Percentiles rank a stretch among this genome's conserved stretches.
Conservation (phyloP, 1,140 invertebrate genomes). For the Nylanderia fulva region DNA sequence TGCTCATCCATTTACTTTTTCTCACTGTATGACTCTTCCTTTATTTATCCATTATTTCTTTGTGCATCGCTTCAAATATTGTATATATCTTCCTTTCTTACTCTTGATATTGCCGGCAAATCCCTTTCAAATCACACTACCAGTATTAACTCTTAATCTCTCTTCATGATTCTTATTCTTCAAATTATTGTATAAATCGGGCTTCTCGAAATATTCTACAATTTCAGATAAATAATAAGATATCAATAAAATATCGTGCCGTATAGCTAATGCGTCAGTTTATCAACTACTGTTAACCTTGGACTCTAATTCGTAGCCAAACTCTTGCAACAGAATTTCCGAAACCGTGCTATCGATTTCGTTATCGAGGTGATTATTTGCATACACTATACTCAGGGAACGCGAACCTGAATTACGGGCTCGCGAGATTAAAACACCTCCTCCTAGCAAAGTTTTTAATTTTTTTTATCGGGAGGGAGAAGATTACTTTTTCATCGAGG, state of each 20-base stretch:
- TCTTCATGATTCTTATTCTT: not conserved
- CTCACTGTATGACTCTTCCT: conserved; percentile 1
- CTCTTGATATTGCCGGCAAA: conserved; percentile 15
- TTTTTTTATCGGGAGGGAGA: conserved; percentile 12
- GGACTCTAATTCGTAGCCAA: conserved; percentile 34
- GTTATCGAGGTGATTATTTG: conserved; percentile 56
- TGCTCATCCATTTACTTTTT: not conserved
- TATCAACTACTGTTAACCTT: conserved; percentile 46
- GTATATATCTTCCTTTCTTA: not conserved
- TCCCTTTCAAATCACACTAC: not conserved
- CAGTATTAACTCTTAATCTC: conserved; percentile 23
- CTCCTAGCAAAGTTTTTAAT: not conserved
- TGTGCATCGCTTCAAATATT: not conserved
- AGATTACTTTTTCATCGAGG: conserved; percentile 50
- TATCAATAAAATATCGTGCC: not conserved
- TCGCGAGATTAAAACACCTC: conserved; percentile 42
- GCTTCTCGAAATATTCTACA: not conserved
- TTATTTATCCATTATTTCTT: conserved; percentile 42
- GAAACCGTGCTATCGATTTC: conserved; percentile 49
- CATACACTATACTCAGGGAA: conserved; percentile 10
- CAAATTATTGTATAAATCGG: conserved; percentile 29
- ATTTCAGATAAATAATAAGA: conserved; percentile 10
- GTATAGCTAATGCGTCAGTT: not conserved
- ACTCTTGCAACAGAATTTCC: conserved; percentile 54
- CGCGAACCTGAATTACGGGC: conserved; percentile 43